phyloP scores from a whole-genome alignment of 2,113 vertebrate species.

The Mustela nigripes region DNA sequence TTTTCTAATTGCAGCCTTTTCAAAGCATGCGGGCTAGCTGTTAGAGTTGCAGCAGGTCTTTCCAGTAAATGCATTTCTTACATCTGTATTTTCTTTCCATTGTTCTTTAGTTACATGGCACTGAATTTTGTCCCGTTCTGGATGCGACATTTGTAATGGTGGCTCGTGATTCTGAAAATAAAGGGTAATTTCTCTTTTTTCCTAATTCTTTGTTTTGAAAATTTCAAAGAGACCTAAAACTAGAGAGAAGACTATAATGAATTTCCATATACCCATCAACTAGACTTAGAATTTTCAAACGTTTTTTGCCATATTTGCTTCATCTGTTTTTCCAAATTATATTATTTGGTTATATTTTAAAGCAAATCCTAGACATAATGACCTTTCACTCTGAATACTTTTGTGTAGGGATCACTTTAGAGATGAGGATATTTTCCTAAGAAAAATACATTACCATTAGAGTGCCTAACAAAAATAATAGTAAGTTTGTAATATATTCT shows the following conservation, averaged over 20 bases:
- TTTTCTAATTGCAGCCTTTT: background rate
- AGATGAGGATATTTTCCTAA: constrained; percentile 3
- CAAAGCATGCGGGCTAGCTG: background rate
- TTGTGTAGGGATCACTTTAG: constrained; percentile 22
- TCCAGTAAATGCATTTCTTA: constrained; percentile 51
- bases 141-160: constrained; percentile 99
- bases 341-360: constrained; percentile 35
- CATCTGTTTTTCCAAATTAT: background rate
- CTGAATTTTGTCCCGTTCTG: constrained; percentile 92
- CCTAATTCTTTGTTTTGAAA: constrained; percentile 55
- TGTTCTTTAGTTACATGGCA: constrained; percentile 85
- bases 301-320: constrained; percentile 39
- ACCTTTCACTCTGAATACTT: constrained; percentile 44
- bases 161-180: constrained; percentile 97
- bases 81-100: constrained; percentile 63
- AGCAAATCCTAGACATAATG: constrained; percentile 6
- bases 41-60: background rate
- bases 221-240: constrained; percentile 29
- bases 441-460: background rate
- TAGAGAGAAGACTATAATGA: background rate
- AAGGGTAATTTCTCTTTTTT: constrained; percentile 89
- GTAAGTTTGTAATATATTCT: background rate
- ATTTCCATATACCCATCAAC: background rate
- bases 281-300: constrained; percentile 37
- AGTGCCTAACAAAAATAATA: background rate